Conservation (phyloP, 2,888 invertebrate genomes). For the Temnothorax ravouxi region DNA sequence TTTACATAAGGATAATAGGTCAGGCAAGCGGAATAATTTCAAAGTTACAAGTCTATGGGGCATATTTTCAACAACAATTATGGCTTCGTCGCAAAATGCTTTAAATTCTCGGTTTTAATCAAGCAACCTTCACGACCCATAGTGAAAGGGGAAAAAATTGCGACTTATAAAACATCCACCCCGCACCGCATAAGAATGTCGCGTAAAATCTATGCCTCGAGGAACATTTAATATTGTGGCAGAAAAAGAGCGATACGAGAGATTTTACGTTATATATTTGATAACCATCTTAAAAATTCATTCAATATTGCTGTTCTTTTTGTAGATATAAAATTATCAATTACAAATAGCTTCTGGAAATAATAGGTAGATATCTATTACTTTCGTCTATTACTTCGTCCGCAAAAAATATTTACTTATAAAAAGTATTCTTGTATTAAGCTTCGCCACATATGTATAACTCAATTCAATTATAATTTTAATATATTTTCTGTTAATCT, state of each 20-base stretch:
- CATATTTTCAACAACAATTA: constrained; percentile 48
- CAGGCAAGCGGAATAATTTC: constrained; percentile 20
- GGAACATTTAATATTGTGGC: constrained; percentile 26
- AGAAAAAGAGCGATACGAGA: constrained; percentile 12
- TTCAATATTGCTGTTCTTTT: background rate
- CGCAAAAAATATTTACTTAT: too few species aligned
- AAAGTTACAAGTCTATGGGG: constrained; percentile 34
- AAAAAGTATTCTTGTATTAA: background rate
- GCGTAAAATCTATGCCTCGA: constrained; percentile 20
- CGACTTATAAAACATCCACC: constrained; percentile 30
- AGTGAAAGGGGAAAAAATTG: constrained; percentile 7
- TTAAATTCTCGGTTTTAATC: constrained; percentile 64
- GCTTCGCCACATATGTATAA: background rate
- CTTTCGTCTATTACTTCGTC: background rate
- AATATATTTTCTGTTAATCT: background rate
- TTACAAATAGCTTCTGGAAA: background rate
- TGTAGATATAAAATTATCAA: background rate
- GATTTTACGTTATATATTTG: background rate
- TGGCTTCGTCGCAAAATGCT: constrained; percentile 33
- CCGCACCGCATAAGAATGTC: constrained; percentile 12
- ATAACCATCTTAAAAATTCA: background rate
- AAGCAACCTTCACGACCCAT: constrained; percentile 52
- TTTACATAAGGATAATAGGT: constrained; percentile 27
- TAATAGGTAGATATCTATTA: background rate
- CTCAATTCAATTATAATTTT: constrained; percentile 4